Conservation (phyloP, 2,888 invertebrate species). For the Himalopsyche anomala region DNA sequence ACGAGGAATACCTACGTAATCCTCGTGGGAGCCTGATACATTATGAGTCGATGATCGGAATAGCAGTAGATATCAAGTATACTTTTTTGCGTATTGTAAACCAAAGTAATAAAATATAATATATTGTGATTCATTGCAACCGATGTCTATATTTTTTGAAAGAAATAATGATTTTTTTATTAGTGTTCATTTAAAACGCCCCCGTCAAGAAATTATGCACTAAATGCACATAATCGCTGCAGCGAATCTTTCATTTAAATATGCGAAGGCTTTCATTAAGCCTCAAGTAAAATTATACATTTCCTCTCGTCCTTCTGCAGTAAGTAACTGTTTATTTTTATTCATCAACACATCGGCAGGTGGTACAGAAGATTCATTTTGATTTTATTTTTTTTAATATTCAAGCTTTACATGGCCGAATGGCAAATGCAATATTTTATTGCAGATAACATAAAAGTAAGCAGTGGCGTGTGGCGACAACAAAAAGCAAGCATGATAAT, state of each 20-base stretch:
- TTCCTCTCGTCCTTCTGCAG: neutral
- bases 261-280: neutral
- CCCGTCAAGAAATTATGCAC: too few relatives aligned
- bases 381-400: neutral
- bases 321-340: neutral
- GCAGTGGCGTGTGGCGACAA: neutral
- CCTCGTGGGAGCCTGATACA: neutral
- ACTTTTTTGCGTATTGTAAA: too few relatives aligned
- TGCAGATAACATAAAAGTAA: neutral
- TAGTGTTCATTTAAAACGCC: too few relatives aligned
- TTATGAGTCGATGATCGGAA: neutral
- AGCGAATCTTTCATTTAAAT: too few relatives aligned
- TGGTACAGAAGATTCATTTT: neutral
- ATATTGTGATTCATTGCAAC: too few relatives aligned
- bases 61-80: neutral
- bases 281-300: neutral
- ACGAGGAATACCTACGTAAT: neutral
- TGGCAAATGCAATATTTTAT: conserved; percentile 28
- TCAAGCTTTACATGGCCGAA: conserved; percentile 39
- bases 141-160: too few relatives aligned
- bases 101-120: too few relatives aligned
- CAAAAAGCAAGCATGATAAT: too few relatives aligned
- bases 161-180: too few relatives aligned
- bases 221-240: too few relatives aligned
- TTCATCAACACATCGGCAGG: conserved; percentile 33